Evolutionary conservation across 2,113 vertebrate genomes (phyloP).

Genomic region (Melanerpes aurifrons): DNA sequence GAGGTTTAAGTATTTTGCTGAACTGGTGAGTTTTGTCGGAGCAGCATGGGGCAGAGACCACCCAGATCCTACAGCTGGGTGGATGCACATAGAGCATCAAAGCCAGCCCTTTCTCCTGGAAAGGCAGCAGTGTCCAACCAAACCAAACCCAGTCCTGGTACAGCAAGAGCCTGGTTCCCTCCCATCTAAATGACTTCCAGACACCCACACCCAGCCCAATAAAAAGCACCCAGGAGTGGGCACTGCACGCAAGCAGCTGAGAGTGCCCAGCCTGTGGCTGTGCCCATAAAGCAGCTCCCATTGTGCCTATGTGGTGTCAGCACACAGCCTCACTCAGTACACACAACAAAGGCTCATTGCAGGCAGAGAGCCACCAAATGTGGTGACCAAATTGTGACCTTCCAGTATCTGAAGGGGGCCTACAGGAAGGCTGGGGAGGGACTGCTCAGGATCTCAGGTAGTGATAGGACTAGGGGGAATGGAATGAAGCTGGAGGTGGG

Average conservation of each 20-base stretch:
- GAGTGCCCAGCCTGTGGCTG: not conserved
- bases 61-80: not conserved
- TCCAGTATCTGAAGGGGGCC: no score
- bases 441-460: no score
- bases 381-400: no score
- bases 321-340: not conserved
- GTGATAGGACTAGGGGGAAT: no score
- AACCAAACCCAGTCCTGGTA: not conserved
- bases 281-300: not conserved
- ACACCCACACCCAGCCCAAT: not conserved
- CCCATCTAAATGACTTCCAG: not conserved
- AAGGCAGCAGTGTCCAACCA: not conserved
- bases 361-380: not conserved
- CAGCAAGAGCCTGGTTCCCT: not conserved
- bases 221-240: not conserved
- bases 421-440: no score
- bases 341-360: not conserved
- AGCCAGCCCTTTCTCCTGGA: not conserved
- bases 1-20: slow-evolving; percentile 84
- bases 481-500: no score
- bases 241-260: not conserved
- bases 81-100: not conserved
- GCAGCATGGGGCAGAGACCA: not conserved
- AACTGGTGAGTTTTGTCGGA: slow-evolving; percentile 79
- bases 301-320: accelerated